A percentile compares a stretch with the other conserved stretches of the same genome.
phyloP scores from a whole-genome alignment of 2,888 invertebrate species.

The Parnassius orleans region DNA sequence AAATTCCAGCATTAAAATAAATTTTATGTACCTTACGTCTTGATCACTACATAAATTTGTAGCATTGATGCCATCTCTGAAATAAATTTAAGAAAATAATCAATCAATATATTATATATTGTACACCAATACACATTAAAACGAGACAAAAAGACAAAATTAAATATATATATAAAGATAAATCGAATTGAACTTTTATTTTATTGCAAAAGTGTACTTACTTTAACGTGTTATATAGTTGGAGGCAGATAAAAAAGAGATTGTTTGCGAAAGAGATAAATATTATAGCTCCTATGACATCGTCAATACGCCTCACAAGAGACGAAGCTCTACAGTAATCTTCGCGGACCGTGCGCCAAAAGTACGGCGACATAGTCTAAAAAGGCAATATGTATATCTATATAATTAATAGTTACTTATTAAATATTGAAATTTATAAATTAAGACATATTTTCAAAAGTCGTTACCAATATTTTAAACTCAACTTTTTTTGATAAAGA shows the following conservation, averaged over 20 bases:
- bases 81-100: slow-evolving; percentile 15
- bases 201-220: slow-evolving; percentile 52
- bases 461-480: too few relatives aligned
- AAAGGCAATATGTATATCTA: slow-evolving; percentile 12
- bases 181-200: background rate
- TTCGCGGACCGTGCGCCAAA: slow-evolving; percentile 67
- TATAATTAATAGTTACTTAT: too few relatives aligned
- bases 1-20: background rate
- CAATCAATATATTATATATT: too few relatives aligned
- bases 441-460: too few relatives aligned
- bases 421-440: too few relatives aligned
- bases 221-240: slow-evolving; percentile 84
- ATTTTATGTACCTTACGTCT: slow-evolving; percentile 34
- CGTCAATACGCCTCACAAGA: slow-evolving; percentile 80
- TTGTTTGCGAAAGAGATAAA: slow-evolving; percentile 85
- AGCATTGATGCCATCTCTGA: slow-evolving; percentile 47
- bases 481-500: too few relatives aligned
- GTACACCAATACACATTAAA: too few relatives aligned
- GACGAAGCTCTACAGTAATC: slow-evolving; percentile 82
- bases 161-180: too few relatives aligned
- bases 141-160: too few relatives aligned
- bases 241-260: slow-evolving; percentile 86
- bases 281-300: slow-evolving; percentile 81
- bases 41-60: slow-evolving; percentile 40
- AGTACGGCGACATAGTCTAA: slow-evolving; percentile 44